phyloP scores from a whole-genome alignment of 2,888 invertebrate species.

The Cerceris ruficornis region DNA sequence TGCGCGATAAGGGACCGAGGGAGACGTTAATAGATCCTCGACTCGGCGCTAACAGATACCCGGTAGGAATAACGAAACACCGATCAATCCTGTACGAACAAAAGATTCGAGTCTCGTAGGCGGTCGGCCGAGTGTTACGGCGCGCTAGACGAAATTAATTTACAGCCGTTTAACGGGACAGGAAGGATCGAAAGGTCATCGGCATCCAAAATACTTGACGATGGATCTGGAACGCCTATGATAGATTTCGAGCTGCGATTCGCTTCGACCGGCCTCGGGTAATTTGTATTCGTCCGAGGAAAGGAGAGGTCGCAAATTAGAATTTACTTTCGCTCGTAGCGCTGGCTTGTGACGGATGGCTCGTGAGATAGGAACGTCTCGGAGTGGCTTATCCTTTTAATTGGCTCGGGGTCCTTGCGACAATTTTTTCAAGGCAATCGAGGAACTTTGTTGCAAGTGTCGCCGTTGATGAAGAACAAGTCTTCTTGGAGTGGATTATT shows the following conservation, averaged over 20 bases:
- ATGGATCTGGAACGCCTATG: slow-evolving; percentile 7
- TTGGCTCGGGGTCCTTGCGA: too few relatives aligned
- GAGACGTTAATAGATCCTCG: slow-evolving; percentile 45
- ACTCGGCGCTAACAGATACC: slow-evolving; percentile 37
- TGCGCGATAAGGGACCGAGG: slow-evolving; percentile 10
- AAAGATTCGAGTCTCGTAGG: slow-evolving; percentile 51
- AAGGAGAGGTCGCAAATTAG: too few relatives aligned
- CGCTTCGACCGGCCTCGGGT: background rate
- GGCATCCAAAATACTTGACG: slow-evolving; percentile 26
- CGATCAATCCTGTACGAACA: slow-evolving; percentile 53
- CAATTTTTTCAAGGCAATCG: too few relatives aligned
- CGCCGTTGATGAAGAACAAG: too few relatives aligned
- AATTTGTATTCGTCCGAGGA: background rate
- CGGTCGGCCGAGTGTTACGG: slow-evolving; percentile 14
- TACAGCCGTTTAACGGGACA: slow-evolving; percentile 52
- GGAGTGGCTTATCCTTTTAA: too few relatives aligned
- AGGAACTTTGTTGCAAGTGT: too few relatives aligned
- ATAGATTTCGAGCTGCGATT: background rate
- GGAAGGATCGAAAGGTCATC: slow-evolving; percentile 53
- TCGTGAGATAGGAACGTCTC: too few relatives aligned
- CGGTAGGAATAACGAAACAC: slow-evolving; percentile 31
- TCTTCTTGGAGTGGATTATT: too few relatives aligned
- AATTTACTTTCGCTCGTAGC: too few relatives aligned
- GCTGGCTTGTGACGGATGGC: too few relatives aligned
- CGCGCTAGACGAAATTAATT: slow-evolving; percentile 51